phyloP scores from a whole-genome alignment of 2,113 vertebrate genomes.

The Thryonomys swinderianus region DNA sequence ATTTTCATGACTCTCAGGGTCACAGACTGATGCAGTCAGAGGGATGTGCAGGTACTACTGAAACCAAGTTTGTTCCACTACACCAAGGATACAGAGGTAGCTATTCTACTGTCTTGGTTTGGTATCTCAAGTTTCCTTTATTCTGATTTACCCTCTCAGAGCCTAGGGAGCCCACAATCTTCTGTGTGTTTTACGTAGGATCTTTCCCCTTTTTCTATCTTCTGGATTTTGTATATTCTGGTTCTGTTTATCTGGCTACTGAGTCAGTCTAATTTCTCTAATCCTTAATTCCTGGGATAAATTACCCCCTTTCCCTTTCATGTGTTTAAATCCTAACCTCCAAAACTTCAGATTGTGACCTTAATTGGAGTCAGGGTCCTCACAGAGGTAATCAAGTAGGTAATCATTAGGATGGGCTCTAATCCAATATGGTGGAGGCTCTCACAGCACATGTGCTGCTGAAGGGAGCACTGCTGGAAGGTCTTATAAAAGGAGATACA shows the following conservation, averaged over 20 bases:
- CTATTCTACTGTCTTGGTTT: neutral
- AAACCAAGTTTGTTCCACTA: neutral
- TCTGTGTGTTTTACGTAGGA: neutral
- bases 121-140: neutral
- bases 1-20: neutral
- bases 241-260: neutral
- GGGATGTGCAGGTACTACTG: neutral
- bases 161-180: neutral
- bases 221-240: neutral
- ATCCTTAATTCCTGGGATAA: neutral
- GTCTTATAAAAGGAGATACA: neutral
- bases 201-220: neutral
- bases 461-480: neutral
- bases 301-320: neutral
- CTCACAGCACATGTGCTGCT: neutral
- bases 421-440: neutral
- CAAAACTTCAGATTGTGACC: neutral
- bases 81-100: neutral
- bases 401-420: neutral
- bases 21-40: neutral
- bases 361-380: neutral
- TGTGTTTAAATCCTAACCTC: neutral
- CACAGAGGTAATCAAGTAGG: neutral
- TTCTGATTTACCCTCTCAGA: neutral
- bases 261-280: neutral